Base-by-base conservation (phyloP, 2,113 vertebrate species). In the Tamias sibiricus region DNA sequence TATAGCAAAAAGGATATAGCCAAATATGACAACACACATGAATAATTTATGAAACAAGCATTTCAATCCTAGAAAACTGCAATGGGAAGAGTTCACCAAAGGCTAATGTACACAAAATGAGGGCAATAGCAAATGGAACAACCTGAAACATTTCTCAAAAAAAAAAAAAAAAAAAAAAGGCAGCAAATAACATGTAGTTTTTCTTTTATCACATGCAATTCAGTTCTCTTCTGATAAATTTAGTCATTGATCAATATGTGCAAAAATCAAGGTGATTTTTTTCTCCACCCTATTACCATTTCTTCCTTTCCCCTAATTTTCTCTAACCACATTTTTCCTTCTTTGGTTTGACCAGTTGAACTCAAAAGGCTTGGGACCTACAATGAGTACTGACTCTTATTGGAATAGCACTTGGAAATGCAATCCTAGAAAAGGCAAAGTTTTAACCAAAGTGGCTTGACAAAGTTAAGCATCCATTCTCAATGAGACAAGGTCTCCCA, bases 371-470 rank as follows among this genome's bases (percentile, higher is more conserved):
- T 91, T 87, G 52, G 64, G 83, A 92, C 83, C 95, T 86, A 57
- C 69, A 90, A 24, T 93, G 97, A 97, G 94, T 82, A 87, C 84
- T 95, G 95, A 93, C 95, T 91, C 30, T 57, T 74, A 83, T 35
- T 91, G 83, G 83, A 97, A 96, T 87, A 96, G 96, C 97, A 97
- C 95, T 97, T 97, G 52, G 95, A 94, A 97, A 97, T 80, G 93
- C 59, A 90, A 47, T 79, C 37, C 83, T 87, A 75, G 88, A 93
- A 91, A 96, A 97, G 95, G 95, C 94, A 85, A 81, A 57, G 47
- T 75, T 87, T 62, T 37, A 91, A 47, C 40, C 26, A 47, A 72
- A 86, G 90, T 64, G 66, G n/a, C n/a, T 28, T 66, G 42, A 91
- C 64, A 35, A 49, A 49, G 3, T 49, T 49, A 49, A 49, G 47